These are phyloP conservation scores for Hystrix brachyura DNA, from an alignment of 2,113 vertebrate genomes.

Conservation along the genomic window DNA sequence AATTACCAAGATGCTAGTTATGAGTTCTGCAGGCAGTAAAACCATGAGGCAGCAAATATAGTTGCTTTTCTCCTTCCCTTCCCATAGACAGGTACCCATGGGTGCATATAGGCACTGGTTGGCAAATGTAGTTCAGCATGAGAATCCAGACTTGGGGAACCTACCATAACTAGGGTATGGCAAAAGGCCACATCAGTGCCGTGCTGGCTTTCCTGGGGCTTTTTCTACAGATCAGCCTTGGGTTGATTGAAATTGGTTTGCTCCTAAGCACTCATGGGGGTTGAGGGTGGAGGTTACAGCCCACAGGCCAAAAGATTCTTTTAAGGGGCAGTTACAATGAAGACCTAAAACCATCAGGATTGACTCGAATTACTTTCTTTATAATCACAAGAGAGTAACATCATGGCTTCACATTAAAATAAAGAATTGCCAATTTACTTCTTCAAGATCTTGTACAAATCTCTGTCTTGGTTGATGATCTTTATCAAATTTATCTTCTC, in stretches of 20 bases:
- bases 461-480: not conserved
- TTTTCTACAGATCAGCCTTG: not conserved
- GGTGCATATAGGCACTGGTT: not conserved
- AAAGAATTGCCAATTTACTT: not conserved
- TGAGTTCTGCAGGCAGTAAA: not conserved
- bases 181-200: not conserved
- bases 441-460: conserved; percentile 32
- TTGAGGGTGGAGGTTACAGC: not conserved
- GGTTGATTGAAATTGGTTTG: conserved; percentile 11
- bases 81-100: not conserved
- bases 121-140: not conserved
- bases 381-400: not conserved
- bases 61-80: not conserved
- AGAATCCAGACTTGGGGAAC: not conserved
- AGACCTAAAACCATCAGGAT: not conserved
- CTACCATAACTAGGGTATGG: not conserved
- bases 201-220: not conserved
- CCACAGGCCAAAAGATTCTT: not conserved
- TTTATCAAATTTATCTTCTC: not conserved
- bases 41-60: not conserved
- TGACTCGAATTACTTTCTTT: not conserved
- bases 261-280: not conserved
- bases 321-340: conserved; percentile 26
- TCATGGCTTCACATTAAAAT: not conserved
- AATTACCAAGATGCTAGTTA: not conserved